phyloP scores from a whole-genome alignment of 2,113 vertebrate genomes.

The Entelurus aequoreus region DNA sequence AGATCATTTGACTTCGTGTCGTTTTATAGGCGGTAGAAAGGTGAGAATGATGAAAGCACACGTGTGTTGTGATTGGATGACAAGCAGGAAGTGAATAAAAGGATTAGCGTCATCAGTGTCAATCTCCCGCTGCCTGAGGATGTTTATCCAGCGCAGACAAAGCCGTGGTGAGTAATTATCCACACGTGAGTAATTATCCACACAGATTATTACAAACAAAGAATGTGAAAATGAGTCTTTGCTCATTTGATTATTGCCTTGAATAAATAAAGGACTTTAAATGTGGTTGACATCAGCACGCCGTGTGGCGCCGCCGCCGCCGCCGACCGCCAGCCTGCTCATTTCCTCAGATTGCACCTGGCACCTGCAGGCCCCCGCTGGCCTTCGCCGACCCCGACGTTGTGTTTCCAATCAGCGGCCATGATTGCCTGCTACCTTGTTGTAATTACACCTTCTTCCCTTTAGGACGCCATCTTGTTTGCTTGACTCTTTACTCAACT shows the following conservation, averaged over 20 bases:
- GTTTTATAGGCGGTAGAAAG: background rate
- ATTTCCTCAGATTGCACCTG: slow-evolving; percentile 59
- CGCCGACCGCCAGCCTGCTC: slow-evolving; percentile 45
- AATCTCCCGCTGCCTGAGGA: slow-evolving; percentile 44
- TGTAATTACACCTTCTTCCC: slow-evolving; percentile 70
- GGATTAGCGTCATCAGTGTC: slow-evolving; percentile 53
- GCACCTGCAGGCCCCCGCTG: slow-evolving; percentile 38
- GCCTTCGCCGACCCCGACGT: slow-evolving; percentile 59
- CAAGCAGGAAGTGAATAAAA: slow-evolving; percentile 35
- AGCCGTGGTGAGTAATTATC: slow-evolving; percentile 53
- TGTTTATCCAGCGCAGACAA: slow-evolving; percentile 42
- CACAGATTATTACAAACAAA: background rate
- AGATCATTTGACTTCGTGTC: no score
- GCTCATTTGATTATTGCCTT: slow-evolving; percentile 45
- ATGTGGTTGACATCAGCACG: slow-evolving; percentile 47
- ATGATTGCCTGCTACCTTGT: slow-evolving; percentile 69
- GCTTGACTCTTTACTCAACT: background rate
- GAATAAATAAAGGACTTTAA: slow-evolving; percentile 60
- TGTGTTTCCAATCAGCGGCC: slow-evolving; percentile 66
- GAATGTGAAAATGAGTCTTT: slow-evolving; percentile 25
- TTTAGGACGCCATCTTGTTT: slow-evolving; percentile 44
- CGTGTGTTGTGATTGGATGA: slow-evolving; percentile 10
- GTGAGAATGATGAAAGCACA: background rate
- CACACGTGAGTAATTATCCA: slow-evolving; percentile 48
- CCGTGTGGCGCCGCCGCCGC: slow-evolving; percentile 22